Conservation (phyloP, 2,797 vertebrate genomes). For the Rhinatrema bivittatum region DNA sequence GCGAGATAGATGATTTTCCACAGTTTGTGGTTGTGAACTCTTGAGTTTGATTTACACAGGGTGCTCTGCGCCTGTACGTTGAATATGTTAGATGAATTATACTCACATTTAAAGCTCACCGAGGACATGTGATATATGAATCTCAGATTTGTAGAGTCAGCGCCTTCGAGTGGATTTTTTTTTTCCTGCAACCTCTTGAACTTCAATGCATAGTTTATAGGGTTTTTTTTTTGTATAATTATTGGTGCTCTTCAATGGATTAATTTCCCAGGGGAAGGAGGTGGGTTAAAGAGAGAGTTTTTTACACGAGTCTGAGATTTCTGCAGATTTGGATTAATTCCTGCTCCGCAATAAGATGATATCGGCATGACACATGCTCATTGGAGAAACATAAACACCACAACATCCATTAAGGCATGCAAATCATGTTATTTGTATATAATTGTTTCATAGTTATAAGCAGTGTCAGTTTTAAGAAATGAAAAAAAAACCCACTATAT, state of each 20-base stretch:
- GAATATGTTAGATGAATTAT: constrained; percentile 17
- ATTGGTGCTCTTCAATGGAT: constrained; percentile 10
- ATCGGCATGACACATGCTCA: constrained; percentile 12
- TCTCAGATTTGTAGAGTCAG: constrained; percentile 3
- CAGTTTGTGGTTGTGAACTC: constrained; percentile 1
- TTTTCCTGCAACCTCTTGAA: constrained; percentile 20
- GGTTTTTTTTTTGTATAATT: constrained; percentile 26
- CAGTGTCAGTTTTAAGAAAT: background rate
- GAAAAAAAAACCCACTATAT: constrained; percentile 14
- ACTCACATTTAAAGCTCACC: constrained; percentile 13
- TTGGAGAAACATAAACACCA: background rate
- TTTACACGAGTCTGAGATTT: constrained; percentile 23
- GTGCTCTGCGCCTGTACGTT: constrained; percentile 9
- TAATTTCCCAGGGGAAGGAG: constrained; percentile 27
- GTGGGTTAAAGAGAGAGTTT: background rate
- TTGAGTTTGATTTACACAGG: constrained; percentile 17
- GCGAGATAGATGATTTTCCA: constrained; percentile 17
- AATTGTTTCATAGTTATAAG: too few species aligned
- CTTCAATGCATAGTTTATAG: constrained; percentile 5
- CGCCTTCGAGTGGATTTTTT: constrained; percentile 1
- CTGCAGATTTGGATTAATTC: constrained; percentile 31
- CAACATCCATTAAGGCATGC: constrained; percentile 20
- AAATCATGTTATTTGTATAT: constrained; percentile 14
- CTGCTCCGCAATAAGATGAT: constrained; percentile 27
- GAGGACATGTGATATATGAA: background rate